Conservation (phyloP, 2,113 vertebrate genomes). For the Perca fluviatilis region DNA sequence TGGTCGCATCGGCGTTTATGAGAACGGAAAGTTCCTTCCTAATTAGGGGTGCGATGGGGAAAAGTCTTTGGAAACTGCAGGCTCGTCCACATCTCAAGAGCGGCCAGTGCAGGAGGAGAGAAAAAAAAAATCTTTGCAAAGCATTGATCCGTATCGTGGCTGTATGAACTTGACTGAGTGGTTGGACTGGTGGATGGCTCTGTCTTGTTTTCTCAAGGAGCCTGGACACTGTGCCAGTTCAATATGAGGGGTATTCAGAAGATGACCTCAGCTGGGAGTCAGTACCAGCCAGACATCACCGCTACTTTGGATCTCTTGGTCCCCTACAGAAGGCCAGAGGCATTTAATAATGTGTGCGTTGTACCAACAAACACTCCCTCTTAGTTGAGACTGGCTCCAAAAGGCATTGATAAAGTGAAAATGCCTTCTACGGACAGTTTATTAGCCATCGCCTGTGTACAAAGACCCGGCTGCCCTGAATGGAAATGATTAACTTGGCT, state of each 20-base stretch:
- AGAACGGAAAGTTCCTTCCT: conserved; percentile 80
- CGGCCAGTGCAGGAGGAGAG: conserved; percentile 39
- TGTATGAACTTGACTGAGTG: conserved; percentile 62
- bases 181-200: conserved; percentile 26
- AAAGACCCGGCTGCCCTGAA: conserved; percentile 42
- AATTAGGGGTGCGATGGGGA: conserved; percentile 76
- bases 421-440: conserved; percentile 23
- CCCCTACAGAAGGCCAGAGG: conserved; percentile 15
- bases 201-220: conserved; percentile 43
- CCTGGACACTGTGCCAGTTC: conserved; percentile 34
- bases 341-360: conserved; percentile 38
- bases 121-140: conserved; percentile 50
- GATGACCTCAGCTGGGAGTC: conserved; percentile 50
- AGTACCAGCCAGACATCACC: conserved; percentile 26
- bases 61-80: conserved; percentile 65
- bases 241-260: conserved; percentile 36
- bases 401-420: conserved; percentile 53
- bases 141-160: conserved; percentile 61
- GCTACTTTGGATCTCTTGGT: conserved; percentile 40
- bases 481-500: conserved; percentile 68
- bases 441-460: conserved; percentile 31
- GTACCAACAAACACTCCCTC: conserved; percentile 22
- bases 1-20: conserved; percentile 71
- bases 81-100: conserved; percentile 56
- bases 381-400: conserved; percentile 1